A percentile compares a stretch with the other conserved stretches of the same genome.
Conservation (phyloP, 2,797 vertebrate genomes). For the Oreochromis mossambicus region DNA sequence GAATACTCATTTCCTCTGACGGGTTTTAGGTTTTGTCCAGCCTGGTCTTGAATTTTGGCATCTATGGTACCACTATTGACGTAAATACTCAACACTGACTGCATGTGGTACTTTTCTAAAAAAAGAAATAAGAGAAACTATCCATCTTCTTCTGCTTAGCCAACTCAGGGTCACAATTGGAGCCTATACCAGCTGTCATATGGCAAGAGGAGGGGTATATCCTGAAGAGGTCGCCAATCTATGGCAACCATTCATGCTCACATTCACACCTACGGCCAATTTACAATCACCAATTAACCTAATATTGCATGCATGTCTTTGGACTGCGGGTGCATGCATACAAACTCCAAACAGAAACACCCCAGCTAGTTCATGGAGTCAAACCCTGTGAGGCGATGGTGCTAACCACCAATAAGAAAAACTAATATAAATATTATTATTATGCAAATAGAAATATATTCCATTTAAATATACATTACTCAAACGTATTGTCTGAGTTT, state of each 20-base stretch:
- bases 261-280: not conserved
- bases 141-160: not conserved
- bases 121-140: not conserved
- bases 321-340: not conserved
- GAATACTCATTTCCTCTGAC: not conserved
- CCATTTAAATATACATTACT: not conserved
- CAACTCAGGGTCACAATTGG: not conserved
- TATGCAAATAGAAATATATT: not conserved
- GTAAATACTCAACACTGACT: not conserved
- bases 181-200: not conserved
- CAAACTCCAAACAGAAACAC: not conserved
- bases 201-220: not conserved
- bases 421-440: not conserved
- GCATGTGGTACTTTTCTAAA: not conserved
- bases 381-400: not conserved
- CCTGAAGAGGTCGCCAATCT: not conserved
- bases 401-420: not conserved
- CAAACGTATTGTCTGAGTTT: fast-evolving
- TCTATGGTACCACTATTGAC: not conserved
- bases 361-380: not conserved
- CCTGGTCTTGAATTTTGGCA: not conserved
- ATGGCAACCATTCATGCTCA: not conserved
- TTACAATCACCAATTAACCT: not conserved
- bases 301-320: not conserved
- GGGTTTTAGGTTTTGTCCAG: fast-evolving